phyloP scores from a whole-genome alignment of 1,140 invertebrate genomes.

The Phocides pigmalion region DNA sequence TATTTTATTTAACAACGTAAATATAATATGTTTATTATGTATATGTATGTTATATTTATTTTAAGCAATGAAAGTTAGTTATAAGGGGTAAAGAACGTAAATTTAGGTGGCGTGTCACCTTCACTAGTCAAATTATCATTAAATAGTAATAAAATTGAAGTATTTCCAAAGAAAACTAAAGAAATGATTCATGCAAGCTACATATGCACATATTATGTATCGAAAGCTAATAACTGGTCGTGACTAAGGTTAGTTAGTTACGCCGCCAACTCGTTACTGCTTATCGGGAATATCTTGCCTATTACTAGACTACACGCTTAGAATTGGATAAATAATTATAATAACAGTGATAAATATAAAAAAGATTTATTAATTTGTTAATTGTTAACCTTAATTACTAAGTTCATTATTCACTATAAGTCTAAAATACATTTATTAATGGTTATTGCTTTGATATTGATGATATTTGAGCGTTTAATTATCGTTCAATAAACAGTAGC shows the following conservation, averaged over 20 bases:
- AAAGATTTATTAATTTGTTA: no score
- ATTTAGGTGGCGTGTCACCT: background rate
- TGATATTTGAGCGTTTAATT: no score
- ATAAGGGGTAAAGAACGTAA: no score
- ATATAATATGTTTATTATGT: no score
- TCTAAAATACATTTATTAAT: no score
- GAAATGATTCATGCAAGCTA: constrained; percentile 16
- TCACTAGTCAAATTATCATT: constrained; percentile 12
- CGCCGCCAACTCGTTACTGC: constrained; percentile 45
- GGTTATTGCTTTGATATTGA: no score
- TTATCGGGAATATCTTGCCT: constrained; percentile 50
- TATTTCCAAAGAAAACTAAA: background rate
- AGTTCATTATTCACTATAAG: no score
- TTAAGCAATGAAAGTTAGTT: no score
- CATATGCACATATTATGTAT: constrained; percentile 20
- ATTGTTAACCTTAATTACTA: no score
- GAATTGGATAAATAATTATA: constrained; percentile 18
- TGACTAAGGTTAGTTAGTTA: constrained; percentile 70
- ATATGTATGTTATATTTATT: no score
- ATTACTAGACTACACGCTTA: constrained; percentile 29
- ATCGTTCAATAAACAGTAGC: no score
- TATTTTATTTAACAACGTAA: no score
- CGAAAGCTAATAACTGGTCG: constrained; percentile 41
- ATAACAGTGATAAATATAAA: constrained; percentile 15
- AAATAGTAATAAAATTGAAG: constrained; percentile 25